These are phyloP conservation scores for Epizoanthus scotinus DNA, from an alignment of 92 coral and sea anemone genomes.

Conservation along the genomic window DNA sequence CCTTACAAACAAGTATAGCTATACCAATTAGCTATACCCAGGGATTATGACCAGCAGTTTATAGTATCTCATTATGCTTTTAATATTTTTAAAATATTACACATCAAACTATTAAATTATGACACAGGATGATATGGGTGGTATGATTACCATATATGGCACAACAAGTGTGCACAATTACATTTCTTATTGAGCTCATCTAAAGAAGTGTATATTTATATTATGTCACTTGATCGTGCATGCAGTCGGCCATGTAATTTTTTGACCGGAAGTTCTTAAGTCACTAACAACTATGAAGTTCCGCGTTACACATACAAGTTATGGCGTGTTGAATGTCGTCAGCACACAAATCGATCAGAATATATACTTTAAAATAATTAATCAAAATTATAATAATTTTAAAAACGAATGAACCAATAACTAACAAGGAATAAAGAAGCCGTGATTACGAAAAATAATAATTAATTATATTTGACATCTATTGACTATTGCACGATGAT, in stretches of 20 bases:
- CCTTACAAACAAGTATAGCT: too few relatives aligned
- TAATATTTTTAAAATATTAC: too few relatives aligned
- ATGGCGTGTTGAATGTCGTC: not conserved
- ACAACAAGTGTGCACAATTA: too few relatives aligned
- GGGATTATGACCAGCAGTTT: too few relatives aligned
- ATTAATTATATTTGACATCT: not conserved
- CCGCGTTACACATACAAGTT: not conserved
- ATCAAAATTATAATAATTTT: not conserved
- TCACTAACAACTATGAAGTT: constrained; percentile 11
- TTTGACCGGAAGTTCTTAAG: constrained; percentile 25
- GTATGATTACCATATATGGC: not conserved
- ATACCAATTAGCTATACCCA: too few relatives aligned
- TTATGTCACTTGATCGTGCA: not conserved
- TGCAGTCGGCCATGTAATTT: not conserved
- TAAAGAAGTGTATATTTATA: too few relatives aligned
- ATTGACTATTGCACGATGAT: not conserved
- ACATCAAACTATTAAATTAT: too few relatives aligned
- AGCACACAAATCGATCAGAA: too few relatives aligned
- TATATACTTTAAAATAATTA: too few relatives aligned
- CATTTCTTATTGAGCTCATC: too few relatives aligned
- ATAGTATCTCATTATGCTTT: too few relatives aligned
- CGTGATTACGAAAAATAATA: not conserved
- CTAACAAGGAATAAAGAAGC: not conserved
- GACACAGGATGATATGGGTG: not conserved
- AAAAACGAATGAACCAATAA: not conserved